Base-by-base conservation (phyloP, 2,113 vertebrate species). In the Thinocorus orbignyianus region DNA sequence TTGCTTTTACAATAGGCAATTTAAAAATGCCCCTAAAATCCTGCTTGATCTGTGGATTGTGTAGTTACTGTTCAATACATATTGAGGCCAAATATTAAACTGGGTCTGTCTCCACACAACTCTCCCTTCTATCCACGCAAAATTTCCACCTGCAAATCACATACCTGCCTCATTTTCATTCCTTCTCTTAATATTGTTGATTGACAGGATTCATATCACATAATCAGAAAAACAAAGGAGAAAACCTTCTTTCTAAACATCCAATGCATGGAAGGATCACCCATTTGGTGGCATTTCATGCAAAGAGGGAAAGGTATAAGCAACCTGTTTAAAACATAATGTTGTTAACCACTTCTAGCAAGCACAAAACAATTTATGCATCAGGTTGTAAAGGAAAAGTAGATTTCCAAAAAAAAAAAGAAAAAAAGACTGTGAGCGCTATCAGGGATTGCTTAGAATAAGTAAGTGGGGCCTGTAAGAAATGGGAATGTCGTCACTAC, bases 11-110 rank as follows among this genome's bases (percentile, higher is more conserved):
- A 51, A 55, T 1, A 57, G 54, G 33, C 30, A 80, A 48, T 39
- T 80, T 3, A 83, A 79, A 85, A 37, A 48, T 5, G n/a, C 6
- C 16, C 41, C 55, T 52, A 23, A 73, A 82, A 61, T 35, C 37
- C 6, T 62, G 41, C n/a, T 33, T 8, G 55, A 11, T 31, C 20
- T 81, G n/a, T 1, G 24, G 24, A 22, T 9, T 30, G 31, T 2
- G 3, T 23, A 71, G 12, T 6, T 6, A 51, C 10, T 2, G 0
- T 41, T 73, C 68, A 55, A 35, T 17, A 39, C 4, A 10, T 4
- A 28, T 1, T 6, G 39, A 49, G 31, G 49, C 24, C 41, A n/a
- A 23, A 49, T 11, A 55, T 9, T 15, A 30, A 69, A 25, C 24
- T 33, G 35, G 1, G 17, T 25, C 68, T 81, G 41, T 10, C 23